Conservation (phyloP, 2,797 vertebrate species). For the Paguma larvata region DNA sequence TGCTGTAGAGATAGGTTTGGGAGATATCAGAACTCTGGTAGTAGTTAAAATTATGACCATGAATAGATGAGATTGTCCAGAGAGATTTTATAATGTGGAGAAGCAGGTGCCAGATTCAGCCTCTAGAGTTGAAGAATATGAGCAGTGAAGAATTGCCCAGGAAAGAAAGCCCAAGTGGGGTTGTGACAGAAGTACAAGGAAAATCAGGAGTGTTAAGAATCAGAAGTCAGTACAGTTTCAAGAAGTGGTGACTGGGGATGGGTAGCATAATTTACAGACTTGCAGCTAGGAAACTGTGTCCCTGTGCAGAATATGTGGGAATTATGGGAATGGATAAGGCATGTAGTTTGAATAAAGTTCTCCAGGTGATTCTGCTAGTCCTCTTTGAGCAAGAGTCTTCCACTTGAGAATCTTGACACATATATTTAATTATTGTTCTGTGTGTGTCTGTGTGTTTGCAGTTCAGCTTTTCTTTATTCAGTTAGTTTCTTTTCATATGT, state of each 20-base stretch:
- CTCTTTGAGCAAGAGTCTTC: background rate
- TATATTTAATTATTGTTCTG: background rate
- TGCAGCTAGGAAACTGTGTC: background rate
- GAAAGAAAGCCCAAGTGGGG: background rate
- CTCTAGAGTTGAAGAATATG: background rate
- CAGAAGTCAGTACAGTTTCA: background rate
- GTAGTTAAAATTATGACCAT: background rate
- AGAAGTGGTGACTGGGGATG: background rate
- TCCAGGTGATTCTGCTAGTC: background rate
- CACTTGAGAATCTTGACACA: background rate
- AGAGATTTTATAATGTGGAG: background rate
- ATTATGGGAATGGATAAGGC: background rate
- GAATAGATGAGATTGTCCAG: background rate
- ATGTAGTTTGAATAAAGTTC: background rate
- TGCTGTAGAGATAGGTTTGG: background rate
- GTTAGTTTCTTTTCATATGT: background rate
- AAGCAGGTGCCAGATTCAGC: background rate
- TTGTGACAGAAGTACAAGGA: background rate
- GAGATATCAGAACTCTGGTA: background rate
- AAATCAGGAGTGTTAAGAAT: background rate
- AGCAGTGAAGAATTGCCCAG: background rate
- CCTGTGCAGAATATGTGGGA: no score
- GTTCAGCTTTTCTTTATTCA: background rate
- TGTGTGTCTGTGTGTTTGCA: background rate
- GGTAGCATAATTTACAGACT: background rate